Evolutionary conservation across 2,113 vertebrate species (phyloP).

Genomic region (Corythoichthys intestinalis): DNA sequence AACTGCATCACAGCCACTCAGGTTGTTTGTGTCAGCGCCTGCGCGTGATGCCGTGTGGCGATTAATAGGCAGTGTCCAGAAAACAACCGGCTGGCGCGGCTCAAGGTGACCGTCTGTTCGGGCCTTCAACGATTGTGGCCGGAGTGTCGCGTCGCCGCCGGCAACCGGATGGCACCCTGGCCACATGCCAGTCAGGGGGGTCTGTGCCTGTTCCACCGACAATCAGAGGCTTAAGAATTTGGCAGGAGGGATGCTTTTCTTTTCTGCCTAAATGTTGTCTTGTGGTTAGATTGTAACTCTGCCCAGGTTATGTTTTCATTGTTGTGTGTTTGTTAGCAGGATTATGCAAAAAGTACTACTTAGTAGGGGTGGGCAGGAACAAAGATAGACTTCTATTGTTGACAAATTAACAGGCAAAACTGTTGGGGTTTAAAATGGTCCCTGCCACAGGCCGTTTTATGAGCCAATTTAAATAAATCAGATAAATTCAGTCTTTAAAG

Average conservation of each 20-base stretch:
- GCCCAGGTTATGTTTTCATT: slow-evolving; percentile 6
- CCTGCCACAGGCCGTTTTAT: neutral
- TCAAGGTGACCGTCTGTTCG: slow-evolving; percentile 77
- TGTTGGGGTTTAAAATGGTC: neutral
- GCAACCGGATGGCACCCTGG: slow-evolving; percentile 70
- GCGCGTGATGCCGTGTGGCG: slow-evolving; percentile 35
- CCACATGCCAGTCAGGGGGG: slow-evolving; percentile 56
- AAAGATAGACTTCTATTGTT: neutral
- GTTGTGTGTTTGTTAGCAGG: neutral
- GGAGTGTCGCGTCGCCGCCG: slow-evolving; percentile 64
- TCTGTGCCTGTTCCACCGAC: slow-evolving; percentile 53
- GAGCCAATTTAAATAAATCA: neutral
- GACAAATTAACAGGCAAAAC: neutral
- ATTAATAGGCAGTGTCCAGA: slow-evolving; percentile 64
- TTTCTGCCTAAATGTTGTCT: slow-evolving; percentile 26
- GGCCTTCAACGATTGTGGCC: slow-evolving; percentile 53
- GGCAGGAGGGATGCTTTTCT: slow-evolving; percentile 16
- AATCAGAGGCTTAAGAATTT: slow-evolving; percentile 51
- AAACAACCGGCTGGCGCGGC: slow-evolving; percentile 58
- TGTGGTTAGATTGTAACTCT: slow-evolving; percentile 13
- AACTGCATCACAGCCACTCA: slow-evolving; percentile 51
- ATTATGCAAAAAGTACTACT: neutral
- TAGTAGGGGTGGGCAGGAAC: neutral
- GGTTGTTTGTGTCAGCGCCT: slow-evolving; percentile 43
- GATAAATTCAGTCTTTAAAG: neutral